These are phyloP conservation scores for Druon quercuslanigerum DNA, from an alignment of 1,140 invertebrate species.

Conservation along the genomic window DNA sequence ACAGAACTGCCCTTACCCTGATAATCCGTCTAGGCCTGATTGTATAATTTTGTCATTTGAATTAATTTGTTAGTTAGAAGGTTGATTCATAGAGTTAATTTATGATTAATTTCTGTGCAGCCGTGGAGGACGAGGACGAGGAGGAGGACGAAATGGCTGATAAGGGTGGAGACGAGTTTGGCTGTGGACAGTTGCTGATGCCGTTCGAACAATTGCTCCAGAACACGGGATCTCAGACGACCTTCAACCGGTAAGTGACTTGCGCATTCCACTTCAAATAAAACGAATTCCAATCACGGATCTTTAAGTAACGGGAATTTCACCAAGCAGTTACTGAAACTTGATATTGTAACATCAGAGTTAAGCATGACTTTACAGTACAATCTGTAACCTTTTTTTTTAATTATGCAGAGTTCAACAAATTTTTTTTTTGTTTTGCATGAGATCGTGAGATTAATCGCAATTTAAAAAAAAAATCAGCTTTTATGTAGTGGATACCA, in stretches of 20 bases:
- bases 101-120: conserved; percentile 44
- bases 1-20: too few species aligned
- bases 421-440: too few species aligned
- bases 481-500: too few species aligned
- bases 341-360: too few species aligned
- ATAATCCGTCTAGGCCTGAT: too few species aligned
- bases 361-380: too few species aligned
- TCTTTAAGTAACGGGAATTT: conserved; percentile 18
- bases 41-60: too few species aligned
- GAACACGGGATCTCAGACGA: conserved; percentile 52
- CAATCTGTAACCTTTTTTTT: too few species aligned
- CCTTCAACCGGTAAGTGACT: conserved; percentile 62
- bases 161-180: conserved; percentile 49
- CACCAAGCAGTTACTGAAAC: background rate
- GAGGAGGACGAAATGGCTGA: conserved; percentile 37
- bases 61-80: background rate
- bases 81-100: background rate
- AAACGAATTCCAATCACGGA: conserved; percentile 21
- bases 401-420: too few species aligned
- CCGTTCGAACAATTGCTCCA: conserved; percentile 55
- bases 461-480: too few species aligned
- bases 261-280: conserved; percentile 32
- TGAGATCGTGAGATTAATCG: too few species aligned
- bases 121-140: conserved; percentile 60
- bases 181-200: conserved; percentile 52